Base-by-base conservation (phyloP, 2,797 vertebrate species). In the Acrossocheilus wenchowensis region DNA sequence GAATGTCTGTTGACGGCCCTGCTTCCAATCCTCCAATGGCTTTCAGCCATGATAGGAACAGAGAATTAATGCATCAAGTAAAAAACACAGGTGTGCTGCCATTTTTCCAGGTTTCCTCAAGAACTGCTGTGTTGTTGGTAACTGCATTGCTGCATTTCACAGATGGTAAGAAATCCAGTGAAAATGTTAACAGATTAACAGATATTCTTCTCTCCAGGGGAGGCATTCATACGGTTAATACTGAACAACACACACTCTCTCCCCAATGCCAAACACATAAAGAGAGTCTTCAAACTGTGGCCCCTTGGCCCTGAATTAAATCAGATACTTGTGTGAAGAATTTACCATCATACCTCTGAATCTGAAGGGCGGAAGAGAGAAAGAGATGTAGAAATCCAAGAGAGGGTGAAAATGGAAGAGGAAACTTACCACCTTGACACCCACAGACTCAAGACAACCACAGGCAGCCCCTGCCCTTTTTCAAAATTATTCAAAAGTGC, bases 221-320 rank as follows among this genome's bases (percentile, higher is more conserved):
- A 82, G 64, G 39, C 68, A 84, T 88, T 86, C 45, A 71, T 66
- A 69, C 41, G 52, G 48, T 86, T 83, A 66, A 86, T 77, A 83
- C 77, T n/a, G 57, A 83, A 78, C 30, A 74, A 82, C 54, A 66
- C 45, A 78, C 45, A 78, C 45, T 45, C 57, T 50, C 48, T 66
- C 30, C 54, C 77, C 87, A 88, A 86, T 88, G 87, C 84, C 84
- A 84, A 87, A 83, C 78, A 73, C 89, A 88, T 89, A 88, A 89
- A 81, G 52, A 78, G 43, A 81, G 36, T 79, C 69, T 73, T 80
- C 84, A 86, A 80, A 64, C 84, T 81, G 54, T 81, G 81, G 48
- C 54, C 84, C 78, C 15, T 89, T 79, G 64, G 74, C 87, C 89
- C 84, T 83, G 84, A 83, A 81, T 88, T 89, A 60, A 89, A 88